Conservation (phyloP, 2,888 invertebrate genomes). For the Smittia sp. region DNA sequence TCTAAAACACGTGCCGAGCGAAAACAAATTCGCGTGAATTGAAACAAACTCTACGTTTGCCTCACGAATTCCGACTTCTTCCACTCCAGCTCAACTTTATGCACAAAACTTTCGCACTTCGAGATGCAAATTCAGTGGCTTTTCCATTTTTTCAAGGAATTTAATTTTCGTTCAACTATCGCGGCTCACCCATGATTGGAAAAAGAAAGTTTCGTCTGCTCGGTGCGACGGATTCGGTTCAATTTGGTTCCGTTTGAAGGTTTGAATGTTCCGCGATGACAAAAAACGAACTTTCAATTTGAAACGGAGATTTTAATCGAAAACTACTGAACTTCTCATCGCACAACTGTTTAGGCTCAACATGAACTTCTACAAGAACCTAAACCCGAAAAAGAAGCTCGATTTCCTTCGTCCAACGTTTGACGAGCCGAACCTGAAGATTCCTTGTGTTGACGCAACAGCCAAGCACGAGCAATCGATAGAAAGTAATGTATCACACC, state of each 20-base stretch:
- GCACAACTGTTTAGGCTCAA: no score
- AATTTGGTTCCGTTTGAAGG: neutral
- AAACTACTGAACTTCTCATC: no score
- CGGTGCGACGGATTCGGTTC: no score
- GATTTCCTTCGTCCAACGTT: conserved; percentile 25
- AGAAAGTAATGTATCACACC: neutral
- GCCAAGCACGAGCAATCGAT: neutral
- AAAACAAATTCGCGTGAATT: neutral
- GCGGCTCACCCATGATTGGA: neutral
- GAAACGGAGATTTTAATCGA: no score
- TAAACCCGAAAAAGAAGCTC: neutral
- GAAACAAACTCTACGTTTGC: neutral
- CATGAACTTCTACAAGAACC: no score
- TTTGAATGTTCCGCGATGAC: neutral
- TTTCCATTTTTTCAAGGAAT: neutral
- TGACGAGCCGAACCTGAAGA: neutral
- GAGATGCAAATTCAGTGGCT: neutral
- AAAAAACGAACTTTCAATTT: no score
- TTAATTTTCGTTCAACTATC: neutral
- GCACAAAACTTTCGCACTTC: neutral
- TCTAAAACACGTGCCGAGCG: neutral
- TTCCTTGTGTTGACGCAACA: neutral
- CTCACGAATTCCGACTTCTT: neutral
- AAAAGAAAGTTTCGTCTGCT: neutral
- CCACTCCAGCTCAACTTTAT: neutral